Conservation (phyloP, 2,113 vertebrate genomes). For the Kryptolebias marmoratus region DNA sequence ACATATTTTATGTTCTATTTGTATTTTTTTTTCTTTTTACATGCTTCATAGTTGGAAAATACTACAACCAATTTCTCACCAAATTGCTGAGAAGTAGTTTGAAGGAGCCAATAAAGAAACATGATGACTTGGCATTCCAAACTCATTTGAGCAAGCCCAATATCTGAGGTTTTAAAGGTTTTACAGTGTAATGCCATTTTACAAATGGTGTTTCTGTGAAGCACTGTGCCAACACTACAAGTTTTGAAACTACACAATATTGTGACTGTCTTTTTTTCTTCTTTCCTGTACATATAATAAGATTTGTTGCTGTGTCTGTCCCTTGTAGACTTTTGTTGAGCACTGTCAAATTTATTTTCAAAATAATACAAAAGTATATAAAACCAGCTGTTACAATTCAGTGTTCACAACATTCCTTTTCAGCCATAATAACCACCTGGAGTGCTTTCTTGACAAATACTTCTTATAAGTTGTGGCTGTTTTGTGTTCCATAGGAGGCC, state of each 20-base stretch:
- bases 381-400: slow-evolving; percentile 9
- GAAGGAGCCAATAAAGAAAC: background rate
- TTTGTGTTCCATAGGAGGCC: slow-evolving; percentile 53
- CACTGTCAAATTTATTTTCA: slow-evolving; percentile 17
- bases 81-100: background rate
- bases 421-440: slow-evolving; percentile 27
- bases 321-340: slow-evolving; percentile 9
- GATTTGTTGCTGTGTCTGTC: slow-evolving; percentile 7
- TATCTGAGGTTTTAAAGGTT: background rate
- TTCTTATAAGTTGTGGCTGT: slow-evolving; percentile 36
- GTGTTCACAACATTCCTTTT: slow-evolving; percentile 9
- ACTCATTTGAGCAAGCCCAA: background rate
- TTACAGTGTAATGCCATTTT: background rate
- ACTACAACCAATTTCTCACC: no score
- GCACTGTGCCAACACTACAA: background rate
- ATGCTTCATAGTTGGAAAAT: no score
- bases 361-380: background rate
- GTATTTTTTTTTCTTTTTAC: no score
- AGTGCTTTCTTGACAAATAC: slow-evolving; percentile 10
- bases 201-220: background rate
- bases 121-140: background rate
- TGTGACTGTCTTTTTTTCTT: slow-evolving; percentile 10
- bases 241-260: slow-evolving; percentile 27
- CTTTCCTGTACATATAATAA: slow-evolving; percentile 12
- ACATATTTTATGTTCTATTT: no score